Conservation (phyloP, 2,888 invertebrate genomes). For the Caenorhabditis sinica region DNA sequence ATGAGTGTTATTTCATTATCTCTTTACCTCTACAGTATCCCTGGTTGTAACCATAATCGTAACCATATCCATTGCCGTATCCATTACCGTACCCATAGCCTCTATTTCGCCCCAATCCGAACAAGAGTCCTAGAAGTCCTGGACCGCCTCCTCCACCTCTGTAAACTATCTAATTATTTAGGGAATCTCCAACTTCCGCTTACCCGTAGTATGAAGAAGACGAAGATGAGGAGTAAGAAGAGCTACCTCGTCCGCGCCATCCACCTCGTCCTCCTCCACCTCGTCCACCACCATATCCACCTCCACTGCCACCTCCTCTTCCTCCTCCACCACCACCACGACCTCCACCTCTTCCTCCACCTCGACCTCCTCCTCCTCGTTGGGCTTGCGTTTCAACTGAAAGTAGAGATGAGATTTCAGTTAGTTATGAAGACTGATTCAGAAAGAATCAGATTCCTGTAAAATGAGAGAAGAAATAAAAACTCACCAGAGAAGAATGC, state of each 20-base stretch:
- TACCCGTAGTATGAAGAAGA: not conserved
- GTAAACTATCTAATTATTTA: no score
- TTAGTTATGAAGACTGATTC: no score
- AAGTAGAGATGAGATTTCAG: no score
- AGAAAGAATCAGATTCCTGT: no score
- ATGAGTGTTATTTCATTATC: no score
- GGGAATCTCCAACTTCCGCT: no score
- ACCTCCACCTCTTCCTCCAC: conserved; percentile 4
- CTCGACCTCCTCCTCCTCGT: not conserved
- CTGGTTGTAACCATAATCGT: not conserved
- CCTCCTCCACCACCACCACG: not conserved
- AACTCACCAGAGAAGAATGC: not conserved
- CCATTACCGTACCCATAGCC: no score
- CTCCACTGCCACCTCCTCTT: no score
- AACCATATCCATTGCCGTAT: not conserved
- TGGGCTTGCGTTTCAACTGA: conserved; percentile 4
- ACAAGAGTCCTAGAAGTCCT: conserved; percentile 9
- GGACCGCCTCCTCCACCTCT: not conserved
- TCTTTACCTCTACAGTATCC: not conserved
- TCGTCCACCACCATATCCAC: conserved; percentile 8
- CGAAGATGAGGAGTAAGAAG: no score
- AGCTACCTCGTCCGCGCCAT: not conserved
- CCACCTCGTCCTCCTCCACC: not conserved
- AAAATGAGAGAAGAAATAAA: not conserved
- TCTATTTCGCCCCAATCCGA: no score